Conservation (phyloP, 2,888 invertebrate genomes). For the Amiota mariae region DNA sequence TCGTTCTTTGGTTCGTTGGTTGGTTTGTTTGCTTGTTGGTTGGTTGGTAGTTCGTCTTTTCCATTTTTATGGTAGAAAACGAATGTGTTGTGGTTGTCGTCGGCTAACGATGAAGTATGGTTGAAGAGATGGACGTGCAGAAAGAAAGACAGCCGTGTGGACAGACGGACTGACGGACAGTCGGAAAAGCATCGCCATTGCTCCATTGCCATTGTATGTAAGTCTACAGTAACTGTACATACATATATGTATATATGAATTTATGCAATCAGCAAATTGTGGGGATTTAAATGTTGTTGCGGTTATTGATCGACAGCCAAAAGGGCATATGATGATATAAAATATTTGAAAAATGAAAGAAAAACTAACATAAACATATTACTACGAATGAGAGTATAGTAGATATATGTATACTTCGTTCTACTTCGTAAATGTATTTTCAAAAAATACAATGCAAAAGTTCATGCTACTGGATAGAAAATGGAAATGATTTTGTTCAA, state of each 20-base stretch:
- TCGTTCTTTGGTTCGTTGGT: not conserved
- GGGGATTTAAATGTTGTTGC: slow-evolving; percentile 27
- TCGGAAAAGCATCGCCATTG: no score
- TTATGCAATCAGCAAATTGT: slow-evolving; percentile 33
- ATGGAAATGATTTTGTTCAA: no score
- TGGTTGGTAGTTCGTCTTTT: not conserved
- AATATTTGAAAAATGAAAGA: no score
- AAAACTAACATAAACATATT: not conserved
- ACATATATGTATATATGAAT: not conserved
- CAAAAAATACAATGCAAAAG: not conserved
- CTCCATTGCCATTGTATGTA: no score
- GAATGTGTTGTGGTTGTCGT: no score
- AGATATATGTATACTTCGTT: not conserved
- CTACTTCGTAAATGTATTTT: not conserved
- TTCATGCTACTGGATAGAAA: not conserved
- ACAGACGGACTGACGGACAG: no score
- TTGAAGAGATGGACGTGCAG: no score
- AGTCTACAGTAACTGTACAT: no score
- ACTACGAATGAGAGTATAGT: not conserved
- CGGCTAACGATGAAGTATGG: no score
- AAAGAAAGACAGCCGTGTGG: no score
- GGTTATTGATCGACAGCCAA: slow-evolving; percentile 29
- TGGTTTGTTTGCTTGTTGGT: slow-evolving; percentile 10
- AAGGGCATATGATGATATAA: not conserved
- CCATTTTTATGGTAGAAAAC: not conserved